Evolutionary conservation across 2,888 invertebrate species (phyloP), one percentile per base, ranked within the genome.

Genomic region (Ophion ellenae): DNA sequence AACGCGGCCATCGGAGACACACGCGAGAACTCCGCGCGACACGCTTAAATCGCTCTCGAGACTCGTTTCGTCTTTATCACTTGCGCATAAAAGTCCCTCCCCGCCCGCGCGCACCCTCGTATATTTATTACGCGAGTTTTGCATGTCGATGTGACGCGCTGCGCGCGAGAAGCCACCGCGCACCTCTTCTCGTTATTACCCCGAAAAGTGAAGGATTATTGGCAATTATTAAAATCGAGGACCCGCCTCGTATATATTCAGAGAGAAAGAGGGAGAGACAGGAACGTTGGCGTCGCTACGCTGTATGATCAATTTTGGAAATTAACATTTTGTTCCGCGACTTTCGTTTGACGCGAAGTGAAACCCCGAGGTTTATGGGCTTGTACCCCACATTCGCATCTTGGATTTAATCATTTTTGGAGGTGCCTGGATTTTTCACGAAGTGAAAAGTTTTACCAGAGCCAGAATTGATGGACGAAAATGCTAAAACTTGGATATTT

Each of bases 151-250:
- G 66, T 61, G 69, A 82, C 59, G 64, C 47, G 11, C 24, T 59
- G 24, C 11, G 32, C 36, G 32, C 5, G 47, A 66, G 36, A 17
- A 75, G 57, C 63, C 53, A 67, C 40, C 36, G 57, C 85, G 77
- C 61, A 76, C n/a, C n/a, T 83, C 73, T 45, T 67, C 76, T 83
- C 80, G 83, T 90, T 90, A 90, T 91, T 90, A 90, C 87, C 77
- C 88, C 88, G 86, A 89, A 91, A 90, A 90, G 89, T 89, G 90
- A 90, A 86, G 86, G 86, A 90, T 90, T 90, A 91, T 88, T 88
- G 87, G 88, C 90, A 91, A 91, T 91, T 89, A 91, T 90, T 89
- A 90, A 89, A 88, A 90, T 90, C 89, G 87, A 87, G 85, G 75
- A 71, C 78, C 82, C 86, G 84, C 84, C 84, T 82, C 57, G 69